phyloP scores from a whole-genome alignment of 2,888 invertebrate species.

The Brenthis daphne region DNA sequence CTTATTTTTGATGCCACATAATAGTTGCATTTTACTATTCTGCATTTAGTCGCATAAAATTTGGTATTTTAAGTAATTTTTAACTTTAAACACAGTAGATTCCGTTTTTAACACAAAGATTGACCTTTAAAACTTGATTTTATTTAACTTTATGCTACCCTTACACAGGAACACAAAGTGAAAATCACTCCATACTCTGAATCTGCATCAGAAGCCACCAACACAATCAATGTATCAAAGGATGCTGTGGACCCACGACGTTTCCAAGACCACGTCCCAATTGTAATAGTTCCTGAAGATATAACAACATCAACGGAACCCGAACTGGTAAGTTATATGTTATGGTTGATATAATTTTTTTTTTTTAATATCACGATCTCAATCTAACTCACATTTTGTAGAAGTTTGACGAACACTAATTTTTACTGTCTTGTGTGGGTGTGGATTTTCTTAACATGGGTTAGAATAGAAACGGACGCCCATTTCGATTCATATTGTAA shows the following conservation, averaged over 20 bases:
- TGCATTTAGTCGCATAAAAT: constrained; percentile 26
- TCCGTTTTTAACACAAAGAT: constrained; percentile 7
- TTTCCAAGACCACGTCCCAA: constrained; percentile 49
- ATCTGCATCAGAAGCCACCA: constrained; percentile 62
- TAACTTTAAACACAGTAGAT: constrained; percentile 32
- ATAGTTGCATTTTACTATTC: constrained; percentile 24
- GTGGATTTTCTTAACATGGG: constrained; percentile 63
- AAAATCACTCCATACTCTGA: constrained; percentile 70
- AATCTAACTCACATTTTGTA: constrained; percentile 45
- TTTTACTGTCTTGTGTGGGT: constrained; percentile 50
- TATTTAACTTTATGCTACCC: neutral
- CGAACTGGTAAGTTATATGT: constrained; percentile 61
- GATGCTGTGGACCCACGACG: constrained; percentile 53
- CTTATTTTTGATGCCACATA: constrained; percentile 13
- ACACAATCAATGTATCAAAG: constrained; percentile 52
- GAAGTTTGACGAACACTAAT: constrained; percentile 48
- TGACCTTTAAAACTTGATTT: neutral
- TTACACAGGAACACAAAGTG: constrained; percentile 63
- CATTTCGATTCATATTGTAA: constrained; percentile 54
- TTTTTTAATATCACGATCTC: constrained; percentile 31
- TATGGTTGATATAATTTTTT: constrained; percentile 16
- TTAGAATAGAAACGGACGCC: constrained; percentile 53
- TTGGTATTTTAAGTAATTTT: constrained; percentile 22
- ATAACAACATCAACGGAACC: constrained; percentile 63
- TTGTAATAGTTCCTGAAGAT: constrained; percentile 55